A percentile compares a stretch with the other conserved stretches of the same genome.
phyloP scores from a whole-genome alignment of 2,797 vertebrate genomes.

The Labeo calbasu region DNA sequence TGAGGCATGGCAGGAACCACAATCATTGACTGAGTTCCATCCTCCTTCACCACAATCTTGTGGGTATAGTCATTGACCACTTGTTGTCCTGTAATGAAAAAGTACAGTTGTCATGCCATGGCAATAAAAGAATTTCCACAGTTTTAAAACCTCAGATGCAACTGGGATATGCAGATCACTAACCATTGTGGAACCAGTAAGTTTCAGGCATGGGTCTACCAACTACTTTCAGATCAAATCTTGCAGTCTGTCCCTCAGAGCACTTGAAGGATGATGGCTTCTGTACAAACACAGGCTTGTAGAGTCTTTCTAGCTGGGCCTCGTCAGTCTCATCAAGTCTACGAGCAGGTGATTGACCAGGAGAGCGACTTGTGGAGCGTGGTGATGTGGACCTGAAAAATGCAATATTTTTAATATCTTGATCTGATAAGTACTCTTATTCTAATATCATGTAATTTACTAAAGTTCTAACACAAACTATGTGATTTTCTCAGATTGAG shows the following conservation, averaged over 20 bases:
- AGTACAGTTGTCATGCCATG: not conserved
- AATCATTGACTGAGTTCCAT: constrained; percentile 94
- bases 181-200: constrained; percentile 97
- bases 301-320: constrained; percentile 91
- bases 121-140: not conserved
- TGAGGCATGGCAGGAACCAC: constrained; percentile 90
- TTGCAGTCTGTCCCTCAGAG: constrained; percentile 94
- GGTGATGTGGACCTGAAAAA: constrained; percentile 87
- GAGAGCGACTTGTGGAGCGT: constrained; percentile 88
- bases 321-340: constrained; percentile 95
- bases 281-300: constrained; percentile 96
- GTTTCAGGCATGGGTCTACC: constrained; percentile 98
- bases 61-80: constrained; percentile 95
- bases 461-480: not conserved
- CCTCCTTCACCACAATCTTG: constrained; percentile 98
- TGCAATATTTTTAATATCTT: not conserved
- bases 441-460: not conserved
- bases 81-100: constrained; percentile 85
- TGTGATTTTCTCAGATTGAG: not conserved
- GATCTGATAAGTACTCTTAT: not conserved
- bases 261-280: constrained; percentile 94
- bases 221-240: constrained; percentile 97
- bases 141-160: not conserved
- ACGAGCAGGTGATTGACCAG: constrained; percentile 90
- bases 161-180: constrained; percentile 46